Base-by-base conservation (phyloP, 2,888 invertebrate genomes). In the Muschampia plurimacula region DNA sequence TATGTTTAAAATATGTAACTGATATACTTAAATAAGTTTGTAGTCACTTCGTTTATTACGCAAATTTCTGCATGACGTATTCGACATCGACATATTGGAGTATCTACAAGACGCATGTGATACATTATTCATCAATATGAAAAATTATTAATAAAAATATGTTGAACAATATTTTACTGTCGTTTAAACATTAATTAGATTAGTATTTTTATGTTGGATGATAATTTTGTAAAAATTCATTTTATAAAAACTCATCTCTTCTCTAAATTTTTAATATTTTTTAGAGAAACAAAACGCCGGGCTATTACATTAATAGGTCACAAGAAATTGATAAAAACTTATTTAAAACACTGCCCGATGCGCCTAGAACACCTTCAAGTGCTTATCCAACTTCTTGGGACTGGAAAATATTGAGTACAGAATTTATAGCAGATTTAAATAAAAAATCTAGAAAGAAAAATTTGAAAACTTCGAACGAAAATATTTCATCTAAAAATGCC, bases 211-310 rank as follows among this genome's bases (percentile, higher is more conserved):
- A 32, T 32, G 2, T 41, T 41, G 5, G 41, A 10, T 49, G n/a
- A 4, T 13, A n/a, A 10, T 49, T 49, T 13, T 49, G 1, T 49
- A 12, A 13, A 49, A 28, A 32, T 28, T 28, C 1, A 1, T 57
- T 12, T 12, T 10, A 22, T 22, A 22, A 55, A 55, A 13, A 55
- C 8, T 57, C 55, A 8, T 60, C 9, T 9, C 15, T 55, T 8
- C 5, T 62, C 13, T 70, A 8, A 55, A 44, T 22, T 36, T n/a
- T 41, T 66, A 46, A 52, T 79, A 77, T 67, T 74, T 93, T 94
- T 75, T 93, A 98, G 98, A 97, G 96, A 96, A 97, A 97, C 89
- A 97, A 96, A 93, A 96, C 97, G 2, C 96, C 98, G 1, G 96
- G 96, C 10, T 97, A 97, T 87, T 98, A 98, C 86, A 95, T 96